Conservation (phyloP, 1,140 invertebrate genomes). For the Drosophila rhopaloa region DNA sequence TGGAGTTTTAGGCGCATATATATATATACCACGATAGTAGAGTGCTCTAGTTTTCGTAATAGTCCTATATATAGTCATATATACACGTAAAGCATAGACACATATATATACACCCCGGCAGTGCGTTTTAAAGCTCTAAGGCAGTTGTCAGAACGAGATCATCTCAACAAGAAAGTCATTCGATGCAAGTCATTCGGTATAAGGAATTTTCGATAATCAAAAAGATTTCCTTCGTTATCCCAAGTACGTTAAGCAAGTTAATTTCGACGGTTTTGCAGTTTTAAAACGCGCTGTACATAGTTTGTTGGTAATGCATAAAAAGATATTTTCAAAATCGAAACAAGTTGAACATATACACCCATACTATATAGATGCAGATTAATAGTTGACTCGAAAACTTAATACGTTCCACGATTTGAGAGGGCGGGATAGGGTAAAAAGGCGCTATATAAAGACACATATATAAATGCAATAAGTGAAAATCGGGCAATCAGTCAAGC, state of each 20-base stretch:
- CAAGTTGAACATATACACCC: slow-evolving; percentile 53
- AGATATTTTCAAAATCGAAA: slow-evolving; percentile 52
- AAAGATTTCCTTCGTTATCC: slow-evolving; percentile 4
- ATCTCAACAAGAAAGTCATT: slow-evolving; percentile 16
- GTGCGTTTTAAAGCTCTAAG: slow-evolving; percentile 29
- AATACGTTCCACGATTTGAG: slow-evolving; percentile 51
- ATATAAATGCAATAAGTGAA: slow-evolving; percentile 58
- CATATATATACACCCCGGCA: slow-evolving; percentile 41
- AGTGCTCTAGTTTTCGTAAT: slow-evolving; percentile 72
- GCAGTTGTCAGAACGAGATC: slow-evolving; percentile 12
- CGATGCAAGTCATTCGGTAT: slow-evolving; percentile 30
- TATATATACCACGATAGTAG: slow-evolving; percentile 58
- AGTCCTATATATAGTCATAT: slow-evolving; percentile 54
- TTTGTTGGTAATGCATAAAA: slow-evolving; percentile 62
- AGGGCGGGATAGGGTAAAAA: slow-evolving; percentile 8
- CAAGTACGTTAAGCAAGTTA: slow-evolving; percentile 31
- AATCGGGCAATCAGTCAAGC: slow-evolving; percentile 71
- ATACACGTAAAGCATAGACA: slow-evolving; percentile 20
- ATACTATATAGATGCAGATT: slow-evolving; percentile 33
- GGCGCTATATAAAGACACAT: slow-evolving; percentile 22
- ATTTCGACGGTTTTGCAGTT: background rate
- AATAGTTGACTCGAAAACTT: slow-evolving; percentile 49
- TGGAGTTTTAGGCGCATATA: slow-evolving; percentile 64
- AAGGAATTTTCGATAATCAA: background rate
- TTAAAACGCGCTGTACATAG: slow-evolving; percentile 35